These are phyloP conservation scores for Mustela lutreola DNA, from an alignment of 2,113 vertebrate species.

Conservation along the genomic window DNA sequence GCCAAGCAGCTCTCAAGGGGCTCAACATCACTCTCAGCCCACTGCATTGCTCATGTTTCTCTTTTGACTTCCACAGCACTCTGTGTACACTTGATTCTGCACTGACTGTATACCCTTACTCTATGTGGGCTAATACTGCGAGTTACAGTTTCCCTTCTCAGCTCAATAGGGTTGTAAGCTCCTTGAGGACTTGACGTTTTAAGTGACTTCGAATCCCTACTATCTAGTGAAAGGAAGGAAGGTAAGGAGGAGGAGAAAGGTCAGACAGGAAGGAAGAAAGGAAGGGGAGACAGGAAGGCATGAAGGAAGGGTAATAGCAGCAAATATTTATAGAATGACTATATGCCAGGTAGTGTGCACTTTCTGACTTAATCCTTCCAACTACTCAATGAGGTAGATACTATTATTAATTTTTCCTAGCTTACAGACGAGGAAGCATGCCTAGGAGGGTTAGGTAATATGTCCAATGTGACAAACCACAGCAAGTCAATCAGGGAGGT, in stretches of 20 bases:
- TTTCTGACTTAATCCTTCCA: constrained; percentile 75
- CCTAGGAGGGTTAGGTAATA: constrained; percentile 60
- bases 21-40: background rate
- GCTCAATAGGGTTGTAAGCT: background rate
- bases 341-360: constrained; percentile 71
- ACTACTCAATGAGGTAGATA: constrained; percentile 66
- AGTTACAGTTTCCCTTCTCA: background rate
- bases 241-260: constrained; percentile 75
- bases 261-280: constrained; percentile 77
- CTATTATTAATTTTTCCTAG: constrained; percentile 78
- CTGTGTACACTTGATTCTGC: background rate
- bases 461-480: background rate
- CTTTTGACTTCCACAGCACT: background rate
- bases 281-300: constrained; percentile 69
- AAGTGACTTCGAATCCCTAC: constrained; percentile 54
- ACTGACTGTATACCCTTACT: background rate
- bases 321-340: constrained; percentile 80
- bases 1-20: background rate
- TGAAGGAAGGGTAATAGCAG: constrained; percentile 62
- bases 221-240: constrained; percentile 74
- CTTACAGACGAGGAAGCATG: constrained; percentile 55
- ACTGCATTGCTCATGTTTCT: background rate
- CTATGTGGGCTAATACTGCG: background rate
- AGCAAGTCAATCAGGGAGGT: background rate
- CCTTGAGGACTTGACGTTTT: constrained; percentile 52